These are phyloP conservation scores for Diadromus collaris DNA, from an alignment of 2,888 invertebrate species.

Conservation along the genomic window DNA sequence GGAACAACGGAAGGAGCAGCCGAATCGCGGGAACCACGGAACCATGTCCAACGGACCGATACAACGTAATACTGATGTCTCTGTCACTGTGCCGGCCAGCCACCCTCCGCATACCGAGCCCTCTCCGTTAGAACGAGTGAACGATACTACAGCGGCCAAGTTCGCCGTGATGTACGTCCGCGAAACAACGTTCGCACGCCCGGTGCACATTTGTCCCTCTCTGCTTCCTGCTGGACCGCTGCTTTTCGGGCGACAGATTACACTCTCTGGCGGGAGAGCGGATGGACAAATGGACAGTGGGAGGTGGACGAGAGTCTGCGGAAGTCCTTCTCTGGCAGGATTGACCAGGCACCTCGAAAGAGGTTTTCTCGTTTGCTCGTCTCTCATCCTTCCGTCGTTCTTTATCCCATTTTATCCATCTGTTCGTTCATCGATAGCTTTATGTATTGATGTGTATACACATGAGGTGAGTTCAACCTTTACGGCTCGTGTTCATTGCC, in stretches of 20 bases:
- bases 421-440: not conserved
- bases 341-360: conserved; percentile 11
- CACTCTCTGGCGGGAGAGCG: conserved; percentile 23
- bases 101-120: conserved; percentile 39
- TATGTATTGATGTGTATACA: not conserved
- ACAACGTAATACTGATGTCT: conserved; percentile 53
- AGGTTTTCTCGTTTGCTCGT: not conserved
- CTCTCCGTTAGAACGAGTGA: conserved; percentile 20
- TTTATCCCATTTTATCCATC: not conserved
- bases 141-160: conserved; percentile 31
- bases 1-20: conserved; percentile 39
- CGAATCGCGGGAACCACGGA: conserved; percentile 55
- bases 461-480: not conserved
- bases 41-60: conserved; percentile 65
- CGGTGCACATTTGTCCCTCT: conserved; percentile 59
- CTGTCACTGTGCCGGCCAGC: conserved; percentile 38
- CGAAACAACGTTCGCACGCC: conserved; percentile 54
- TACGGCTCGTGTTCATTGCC: not conserved
- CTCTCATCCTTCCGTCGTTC: not conserved
- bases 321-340: not conserved
- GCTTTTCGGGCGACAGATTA: conserved; percentile 62
- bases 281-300: conserved; percentile 38
- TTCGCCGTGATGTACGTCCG: conserved; percentile 50
- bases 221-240: conserved; percentile 26
- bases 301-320: conserved; percentile 8